These are phyloP conservation scores for Erithacus rubecula DNA, from an alignment of 2,797 vertebrate genomes.

Conservation along the genomic window DNA sequence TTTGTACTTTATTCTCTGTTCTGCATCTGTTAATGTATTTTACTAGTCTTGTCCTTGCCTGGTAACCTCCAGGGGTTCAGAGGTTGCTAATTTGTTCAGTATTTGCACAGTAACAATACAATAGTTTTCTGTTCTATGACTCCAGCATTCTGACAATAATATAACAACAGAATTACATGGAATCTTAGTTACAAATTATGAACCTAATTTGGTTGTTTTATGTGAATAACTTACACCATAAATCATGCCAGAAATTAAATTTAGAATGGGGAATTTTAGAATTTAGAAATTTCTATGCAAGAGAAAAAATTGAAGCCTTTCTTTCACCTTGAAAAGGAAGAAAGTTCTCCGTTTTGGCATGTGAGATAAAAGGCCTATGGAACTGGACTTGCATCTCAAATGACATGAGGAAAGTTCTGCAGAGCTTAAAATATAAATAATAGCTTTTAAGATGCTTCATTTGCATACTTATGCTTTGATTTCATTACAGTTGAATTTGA, in stretches of 20 bases:
- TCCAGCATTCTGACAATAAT: neutral
- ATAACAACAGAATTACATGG: neutral
- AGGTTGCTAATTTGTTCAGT: neutral
- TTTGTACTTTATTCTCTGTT: conserved; percentile 5
- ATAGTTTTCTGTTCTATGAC: neutral
- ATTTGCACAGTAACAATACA: neutral
- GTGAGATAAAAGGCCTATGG: neutral
- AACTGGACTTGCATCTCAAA: neutral
- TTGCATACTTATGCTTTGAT: neutral
- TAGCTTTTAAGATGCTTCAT: neutral
- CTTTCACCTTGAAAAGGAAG: neutral
- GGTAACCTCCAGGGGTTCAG: neutral
- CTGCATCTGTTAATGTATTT: conserved; percentile 26
- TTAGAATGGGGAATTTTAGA: neutral
- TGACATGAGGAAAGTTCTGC: neutral
- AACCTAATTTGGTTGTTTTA: neutral
- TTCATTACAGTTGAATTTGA: neutral
- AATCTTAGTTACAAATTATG: neutral
- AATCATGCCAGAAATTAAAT: neutral
- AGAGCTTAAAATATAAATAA: neutral
- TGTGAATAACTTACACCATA: neutral
- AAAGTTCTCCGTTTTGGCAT: neutral
- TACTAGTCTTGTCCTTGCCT: conserved; percentile 32
- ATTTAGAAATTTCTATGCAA: neutral
- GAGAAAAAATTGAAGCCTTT: neutral